phyloP scores from a whole-genome alignment of 2,797 vertebrate genomes.

The Tolypeutes matacus region DNA sequence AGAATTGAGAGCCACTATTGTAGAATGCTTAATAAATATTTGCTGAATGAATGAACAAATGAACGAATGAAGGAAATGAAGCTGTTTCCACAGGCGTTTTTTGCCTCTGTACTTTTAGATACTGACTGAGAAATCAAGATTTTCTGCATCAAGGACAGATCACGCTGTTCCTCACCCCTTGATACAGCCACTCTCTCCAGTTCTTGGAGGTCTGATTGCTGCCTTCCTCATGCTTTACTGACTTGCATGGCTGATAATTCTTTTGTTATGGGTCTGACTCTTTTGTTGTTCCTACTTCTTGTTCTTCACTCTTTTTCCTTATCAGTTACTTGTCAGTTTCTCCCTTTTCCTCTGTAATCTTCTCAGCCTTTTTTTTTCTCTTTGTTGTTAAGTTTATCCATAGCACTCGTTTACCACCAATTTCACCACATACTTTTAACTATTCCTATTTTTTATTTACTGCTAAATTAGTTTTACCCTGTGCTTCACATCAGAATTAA shows the following conservation, averaged over 20 bases:
- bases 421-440: constrained; percentile 24
- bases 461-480: constrained; percentile 69
- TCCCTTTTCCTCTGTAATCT: neutral
- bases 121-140: neutral
- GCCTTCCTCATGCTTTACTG: neutral
- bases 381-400: neutral
- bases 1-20: neutral
- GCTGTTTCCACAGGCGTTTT: neutral
- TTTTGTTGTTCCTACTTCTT: neutral
- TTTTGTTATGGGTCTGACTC: neutral
- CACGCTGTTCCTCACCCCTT: neutral
- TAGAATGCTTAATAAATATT: neutral
- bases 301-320: neutral
- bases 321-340: neutral
- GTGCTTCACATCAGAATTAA: constrained; percentile 49
- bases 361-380: constrained; percentile 4
- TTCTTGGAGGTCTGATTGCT: neutral
- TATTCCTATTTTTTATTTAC: constrained; percentile 52
- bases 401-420: neutral
- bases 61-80: neutral
- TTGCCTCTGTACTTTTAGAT: neutral
- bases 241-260: neutral
- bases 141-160: too few species aligned
- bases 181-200: neutral
- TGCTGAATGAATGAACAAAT: neutral